phyloP scores from a whole-genome alignment of 2,797 vertebrate species.

The Xiphorhynchus erythropygius region DNA sequence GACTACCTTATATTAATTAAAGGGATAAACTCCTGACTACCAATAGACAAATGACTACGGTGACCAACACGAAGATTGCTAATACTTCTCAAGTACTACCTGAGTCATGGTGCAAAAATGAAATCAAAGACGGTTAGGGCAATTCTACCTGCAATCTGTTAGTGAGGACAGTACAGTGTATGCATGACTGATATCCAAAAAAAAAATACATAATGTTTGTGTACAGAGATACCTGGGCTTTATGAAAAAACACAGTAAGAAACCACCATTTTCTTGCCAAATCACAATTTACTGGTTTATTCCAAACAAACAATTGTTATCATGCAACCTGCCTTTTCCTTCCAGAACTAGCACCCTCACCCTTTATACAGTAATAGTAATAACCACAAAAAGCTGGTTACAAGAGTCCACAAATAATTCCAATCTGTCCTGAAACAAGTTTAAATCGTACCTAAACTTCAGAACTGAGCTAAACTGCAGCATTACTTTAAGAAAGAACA shows the following conservation, averaged over 20 bases:
- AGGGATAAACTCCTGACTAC: background rate
- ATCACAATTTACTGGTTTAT: background rate
- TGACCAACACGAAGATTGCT: background rate
- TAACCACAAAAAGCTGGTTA: background rate
- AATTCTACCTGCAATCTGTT: background rate
- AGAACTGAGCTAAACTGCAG: background rate
- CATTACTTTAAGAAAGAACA: background rate
- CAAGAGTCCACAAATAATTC: background rate
- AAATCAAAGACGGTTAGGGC: background rate
- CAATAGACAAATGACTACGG: background rate
- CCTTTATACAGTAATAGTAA: background rate
- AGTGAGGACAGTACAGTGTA: background rate
- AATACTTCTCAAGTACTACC: background rate
- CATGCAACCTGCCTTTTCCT: background rate
- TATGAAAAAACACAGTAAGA: background rate
- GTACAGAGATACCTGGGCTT: background rate
- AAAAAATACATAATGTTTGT: background rate
- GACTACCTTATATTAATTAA: background rate
- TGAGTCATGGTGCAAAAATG: background rate
- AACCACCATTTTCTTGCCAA: background rate
- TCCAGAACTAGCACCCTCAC: background rate
- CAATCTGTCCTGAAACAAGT: background rate
- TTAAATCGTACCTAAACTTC: background rate
- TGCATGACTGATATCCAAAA: accelerated
- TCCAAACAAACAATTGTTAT: background rate